Base-by-base conservation (phyloP, 1,140 invertebrate species). In the Lineus longissimus region DNA sequence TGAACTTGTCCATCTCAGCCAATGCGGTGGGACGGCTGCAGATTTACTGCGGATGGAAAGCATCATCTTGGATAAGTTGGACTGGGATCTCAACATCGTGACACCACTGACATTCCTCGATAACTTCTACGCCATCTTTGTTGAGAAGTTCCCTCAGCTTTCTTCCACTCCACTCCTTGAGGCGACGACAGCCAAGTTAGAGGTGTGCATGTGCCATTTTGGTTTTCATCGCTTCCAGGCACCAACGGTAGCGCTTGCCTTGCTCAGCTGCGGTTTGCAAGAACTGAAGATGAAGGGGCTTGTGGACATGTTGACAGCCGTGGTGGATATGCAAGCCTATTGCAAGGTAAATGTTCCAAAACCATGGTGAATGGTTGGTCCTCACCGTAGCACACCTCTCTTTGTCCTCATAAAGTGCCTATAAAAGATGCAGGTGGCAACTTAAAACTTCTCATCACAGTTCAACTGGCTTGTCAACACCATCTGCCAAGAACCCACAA, bases 31-130 rank as follows among this genome's bases (percentile, higher is more conserved):
- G 19, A 33, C 67, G 13, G 45, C 33, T 15, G 51, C 47, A 31
- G 69, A 70, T 31, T 29, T 70, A 23, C 56, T 63, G 2, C 56
- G 67, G 15, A 70, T 69, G 64, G 69, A 70, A 43, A 25, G 55
- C 7, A 59, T 69, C 19, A 70, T 70, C 51, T 58, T 66, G 0
- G 47, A 63, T 30, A 70, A 69, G 40, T 55, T 70, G 2, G 29
- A 69, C 19, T 70, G 67, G 67, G 31, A 69, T 27, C 29, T 70
- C 17, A 17, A 61, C 19, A 22, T 41, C 22, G 36, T 36, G 9
- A 70, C 64, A 31, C 43, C 67, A 1, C 59, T 70, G 4, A 62
- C 62, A 23, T 69, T 70, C 55, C 30, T 70, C 1, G 60, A 66
- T 29, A 30, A 36, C 27, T 67, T 64, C 57, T 64, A 64, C 22